Conservation (phyloP, 2,113 vertebrate genomes). For the Orcinus orca region DNA sequence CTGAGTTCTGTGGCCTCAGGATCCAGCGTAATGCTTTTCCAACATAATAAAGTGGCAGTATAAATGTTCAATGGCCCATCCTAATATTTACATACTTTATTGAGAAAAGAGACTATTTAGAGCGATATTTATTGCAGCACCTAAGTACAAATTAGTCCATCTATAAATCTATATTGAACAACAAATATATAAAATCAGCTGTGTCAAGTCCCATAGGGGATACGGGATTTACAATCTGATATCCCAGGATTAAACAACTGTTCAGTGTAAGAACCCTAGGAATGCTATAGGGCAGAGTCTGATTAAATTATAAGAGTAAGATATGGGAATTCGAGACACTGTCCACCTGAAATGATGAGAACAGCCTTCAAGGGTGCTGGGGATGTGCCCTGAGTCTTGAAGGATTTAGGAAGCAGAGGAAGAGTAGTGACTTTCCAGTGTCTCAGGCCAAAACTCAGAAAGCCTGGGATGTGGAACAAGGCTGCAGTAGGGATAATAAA, state of each 20-base stretch:
- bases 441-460: not conserved
- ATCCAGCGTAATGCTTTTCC: not conserved
- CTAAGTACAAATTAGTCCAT: not conserved
- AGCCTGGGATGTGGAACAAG: not conserved
- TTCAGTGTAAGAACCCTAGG: not conserved
- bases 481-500: not conserved
- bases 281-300: not conserved
- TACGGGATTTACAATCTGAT: not conserved
- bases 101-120: not conserved
- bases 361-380: not conserved
- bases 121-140: not conserved
- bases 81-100: not conserved
- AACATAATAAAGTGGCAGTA: not conserved
- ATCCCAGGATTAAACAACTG: not conserved
- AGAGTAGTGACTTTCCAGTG: not conserved
- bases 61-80: not conserved
- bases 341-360: not conserved
- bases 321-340: not conserved
- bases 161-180: not conserved
- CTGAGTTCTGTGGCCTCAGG: not conserved
- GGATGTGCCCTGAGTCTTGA: not conserved
- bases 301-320: not conserved
- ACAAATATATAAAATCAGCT: not conserved
- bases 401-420: not conserved
- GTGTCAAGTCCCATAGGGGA: not conserved